Conservation (phyloP, 2,113 vertebrate genomes). For the Empidonax traillii region DNA sequence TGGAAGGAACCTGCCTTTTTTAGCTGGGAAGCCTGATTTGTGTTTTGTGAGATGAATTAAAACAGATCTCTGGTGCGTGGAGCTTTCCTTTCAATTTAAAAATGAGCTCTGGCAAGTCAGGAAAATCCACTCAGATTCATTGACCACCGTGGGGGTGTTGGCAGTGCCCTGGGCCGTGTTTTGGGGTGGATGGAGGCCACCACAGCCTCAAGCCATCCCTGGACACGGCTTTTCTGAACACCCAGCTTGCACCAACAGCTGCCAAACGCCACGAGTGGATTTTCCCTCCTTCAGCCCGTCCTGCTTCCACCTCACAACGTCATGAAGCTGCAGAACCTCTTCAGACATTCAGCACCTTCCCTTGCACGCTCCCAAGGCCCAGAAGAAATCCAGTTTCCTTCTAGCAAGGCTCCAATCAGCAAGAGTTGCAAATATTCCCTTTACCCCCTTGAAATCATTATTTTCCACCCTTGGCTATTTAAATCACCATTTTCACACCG, state of each 20-base stretch:
- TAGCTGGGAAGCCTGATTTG: neutral
- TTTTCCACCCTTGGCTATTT: neutral
- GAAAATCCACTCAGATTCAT: neutral
- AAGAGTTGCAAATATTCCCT: neutral
- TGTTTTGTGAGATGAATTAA: neutral
- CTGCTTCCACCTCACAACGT: neutral
- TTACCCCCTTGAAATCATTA: slow-evolving; percentile 20
- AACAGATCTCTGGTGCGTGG: neutral
- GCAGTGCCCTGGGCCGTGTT: neutral
- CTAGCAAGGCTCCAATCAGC: slow-evolving; percentile 16
- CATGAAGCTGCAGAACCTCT: neutral
- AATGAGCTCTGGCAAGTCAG: neutral
- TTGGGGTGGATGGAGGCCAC: neutral
- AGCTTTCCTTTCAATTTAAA: neutral
- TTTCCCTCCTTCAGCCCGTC: neutral
- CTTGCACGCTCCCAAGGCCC: neutral
- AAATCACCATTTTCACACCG: slow-evolving; percentile 36
- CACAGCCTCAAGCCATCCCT: neutral
- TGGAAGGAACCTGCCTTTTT: neutral
- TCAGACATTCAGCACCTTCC: slow-evolving; percentile 42
- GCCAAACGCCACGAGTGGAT: neutral
- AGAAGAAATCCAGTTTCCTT: slow-evolving; percentile 10
- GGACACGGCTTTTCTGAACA: fast-evolving
- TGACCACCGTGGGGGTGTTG: neutral
- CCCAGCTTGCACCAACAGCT: neutral